phyloP scores from a whole-genome alignment of 2,797 vertebrate species.

The Onychomys torridus region DNA sequence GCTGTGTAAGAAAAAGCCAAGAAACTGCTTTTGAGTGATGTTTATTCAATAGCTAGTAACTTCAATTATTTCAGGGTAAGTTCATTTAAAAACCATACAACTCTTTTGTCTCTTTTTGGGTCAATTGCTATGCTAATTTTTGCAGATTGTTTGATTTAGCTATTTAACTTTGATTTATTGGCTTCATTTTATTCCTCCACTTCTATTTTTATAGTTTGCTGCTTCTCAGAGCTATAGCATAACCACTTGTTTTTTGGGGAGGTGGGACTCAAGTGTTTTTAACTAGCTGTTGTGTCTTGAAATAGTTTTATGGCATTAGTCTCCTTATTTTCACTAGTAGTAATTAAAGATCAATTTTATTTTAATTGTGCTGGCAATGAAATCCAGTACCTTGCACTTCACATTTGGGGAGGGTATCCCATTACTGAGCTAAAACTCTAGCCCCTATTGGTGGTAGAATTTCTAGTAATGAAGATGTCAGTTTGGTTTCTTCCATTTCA shows the following conservation, averaged over 20 bases:
- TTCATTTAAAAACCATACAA: slow-evolving; percentile 66
- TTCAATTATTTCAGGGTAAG: slow-evolving; percentile 99
- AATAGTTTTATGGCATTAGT: neutral
- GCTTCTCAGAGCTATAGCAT: neutral
- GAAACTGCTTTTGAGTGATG: slow-evolving; percentile 99
- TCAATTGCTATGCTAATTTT: slow-evolving; percentile 3
- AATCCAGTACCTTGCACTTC: neutral
- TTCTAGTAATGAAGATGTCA: slow-evolving; percentile 18
- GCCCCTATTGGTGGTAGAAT: neutral
- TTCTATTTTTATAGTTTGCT: neutral
- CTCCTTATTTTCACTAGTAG: neutral
- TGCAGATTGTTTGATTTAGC: neutral
- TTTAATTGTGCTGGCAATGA: neutral
- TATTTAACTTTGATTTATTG: slow-evolving; percentile 39
- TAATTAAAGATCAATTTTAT: neutral
- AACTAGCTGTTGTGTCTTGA: neutral
- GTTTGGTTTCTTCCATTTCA: slow-evolving; percentile 44
- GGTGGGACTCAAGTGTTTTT: neutral
- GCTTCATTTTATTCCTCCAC: neutral
- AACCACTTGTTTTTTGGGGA: neutral
- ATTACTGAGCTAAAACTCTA: neutral
- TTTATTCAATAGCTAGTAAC: slow-evolving; percentile 93
- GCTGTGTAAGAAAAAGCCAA: slow-evolving; percentile 99
- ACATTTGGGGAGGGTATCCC: no score
- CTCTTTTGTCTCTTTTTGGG: neutral